A percentile compares a stretch with the other conserved stretches of the same genome.
phyloP scores from a whole-genome alignment of 2,113 vertebrate species.

The Sturnus vulgaris region DNA sequence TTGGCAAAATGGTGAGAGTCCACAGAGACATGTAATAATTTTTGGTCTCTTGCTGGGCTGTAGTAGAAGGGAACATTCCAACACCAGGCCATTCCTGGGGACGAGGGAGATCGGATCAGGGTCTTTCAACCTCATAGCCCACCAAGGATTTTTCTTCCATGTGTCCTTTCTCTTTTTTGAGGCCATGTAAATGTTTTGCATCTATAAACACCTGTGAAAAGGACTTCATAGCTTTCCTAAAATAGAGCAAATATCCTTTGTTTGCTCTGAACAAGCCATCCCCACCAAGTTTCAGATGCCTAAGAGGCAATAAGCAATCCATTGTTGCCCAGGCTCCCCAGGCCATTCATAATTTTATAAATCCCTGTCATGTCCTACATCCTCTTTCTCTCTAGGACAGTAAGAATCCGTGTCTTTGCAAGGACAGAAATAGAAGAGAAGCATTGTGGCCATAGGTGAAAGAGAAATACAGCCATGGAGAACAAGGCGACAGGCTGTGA shows the following conservation, averaged over 20 bases:
- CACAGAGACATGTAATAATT: neutral
- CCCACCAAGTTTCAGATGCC: neutral
- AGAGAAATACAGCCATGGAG: no score
- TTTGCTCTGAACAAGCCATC: neutral
- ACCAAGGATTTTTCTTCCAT: neutral
- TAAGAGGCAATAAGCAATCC: neutral
- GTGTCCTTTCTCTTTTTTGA: neutral
- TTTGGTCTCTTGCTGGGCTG: neutral
- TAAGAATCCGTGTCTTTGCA: neutral
- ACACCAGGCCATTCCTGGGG: neutral
- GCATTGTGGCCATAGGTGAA: no score
- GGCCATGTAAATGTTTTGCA: neutral
- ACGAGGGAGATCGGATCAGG: accelerated
- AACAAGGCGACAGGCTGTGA: neutral
- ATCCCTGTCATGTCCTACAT: neutral
- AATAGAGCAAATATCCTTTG: neutral
- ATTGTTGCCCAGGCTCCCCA: neutral
- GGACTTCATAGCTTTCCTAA: neutral
- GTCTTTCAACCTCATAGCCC: neutral
- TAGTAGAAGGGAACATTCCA: neutral
- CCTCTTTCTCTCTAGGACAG: neutral
- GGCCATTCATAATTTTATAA: neutral
- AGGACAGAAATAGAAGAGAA: neutral
- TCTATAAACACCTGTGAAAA: neutral
- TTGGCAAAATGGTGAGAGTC: neutral